Conservation (phyloP, 2,888 invertebrate genomes). For the Caenorhabditis macrosperma region DNA sequence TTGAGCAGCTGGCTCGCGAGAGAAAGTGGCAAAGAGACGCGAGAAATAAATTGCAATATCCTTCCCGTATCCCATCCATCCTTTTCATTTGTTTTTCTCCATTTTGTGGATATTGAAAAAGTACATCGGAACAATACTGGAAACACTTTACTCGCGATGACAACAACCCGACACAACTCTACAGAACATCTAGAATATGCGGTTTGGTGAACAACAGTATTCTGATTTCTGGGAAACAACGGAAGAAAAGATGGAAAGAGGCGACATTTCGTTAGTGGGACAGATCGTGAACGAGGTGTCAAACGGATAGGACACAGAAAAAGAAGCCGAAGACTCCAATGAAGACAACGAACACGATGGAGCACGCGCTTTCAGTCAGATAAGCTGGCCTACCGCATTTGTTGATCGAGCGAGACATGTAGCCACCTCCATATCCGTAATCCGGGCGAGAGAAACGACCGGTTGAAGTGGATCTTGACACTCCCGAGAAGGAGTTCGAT, state of each 20-base stretch:
- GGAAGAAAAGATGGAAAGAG: constrained; percentile 13
- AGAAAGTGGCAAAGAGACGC: constrained; percentile 27
- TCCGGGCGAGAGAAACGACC: constrained; percentile 69
- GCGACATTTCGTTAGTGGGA: constrained; percentile 21
- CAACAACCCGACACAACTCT: constrained; percentile 55
- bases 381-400: constrained; percentile 72
- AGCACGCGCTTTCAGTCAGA: constrained; percentile 49
- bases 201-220: background rate
- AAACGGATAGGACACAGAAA: constrained; percentile 54
- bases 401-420: constrained; percentile 77
- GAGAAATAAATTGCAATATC: constrained; percentile 48
- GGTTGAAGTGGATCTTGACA: constrained; percentile 61
- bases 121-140: constrained; percentile 26
- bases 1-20: constrained; percentile 48
- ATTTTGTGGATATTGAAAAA: background rate
- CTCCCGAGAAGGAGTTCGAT: constrained; percentile 73
- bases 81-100: constrained; percentile 11
- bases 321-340: constrained; percentile 59
- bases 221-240: background rate
- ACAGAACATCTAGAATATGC: constrained; percentile 28
- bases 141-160: constrained; percentile 49
- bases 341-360: constrained; percentile 47
- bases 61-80: constrained; percentile 7
- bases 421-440: constrained; percentile 79
- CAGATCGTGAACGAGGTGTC: constrained; percentile 12